Evolutionary conservation across 2,113 vertebrate species (phyloP), one percentile per base, ranked within the genome.

Genomic region (Malaclemys terrapin): DNA sequence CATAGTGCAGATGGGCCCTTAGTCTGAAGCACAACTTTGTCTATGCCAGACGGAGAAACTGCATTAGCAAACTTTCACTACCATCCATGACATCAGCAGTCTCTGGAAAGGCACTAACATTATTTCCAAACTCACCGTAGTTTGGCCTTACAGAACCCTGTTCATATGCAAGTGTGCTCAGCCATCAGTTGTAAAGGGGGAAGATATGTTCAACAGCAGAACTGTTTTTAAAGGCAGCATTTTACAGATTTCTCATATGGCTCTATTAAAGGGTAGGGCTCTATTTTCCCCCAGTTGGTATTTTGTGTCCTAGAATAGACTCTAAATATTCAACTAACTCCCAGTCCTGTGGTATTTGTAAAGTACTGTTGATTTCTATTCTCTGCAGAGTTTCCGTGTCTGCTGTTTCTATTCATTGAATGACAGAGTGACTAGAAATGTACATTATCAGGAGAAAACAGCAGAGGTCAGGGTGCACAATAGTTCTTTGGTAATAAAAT

Each of bases 331-430:
- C 82, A 54, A 88, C 8, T 25, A 86, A 24, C 8, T 85, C 79
- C 84, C 24, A 56, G 29, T 91, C 72, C 53, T 42, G 85, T 57
- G 83, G 84, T 93, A 75, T 19, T 20, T 50, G 35, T 45, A 92
- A 93, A 10, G 84, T 91, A 81, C 69, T 7, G 20, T 75, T 45
- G 84, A 10, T 29, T 89, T 31, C 84, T 89, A 84, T 24, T 52
- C 24, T 84, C 80, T 89, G 49, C 79, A 93, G 84, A 92, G 88
- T 88, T 86, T 94, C 54, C 25, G 38, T 45, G 89, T 29, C 76
- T 84, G 92, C 49, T 88, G 54, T 76, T 93, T 93, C 69, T 59
- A 90, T 75, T 89, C 92, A 42, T 53, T 52, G 85, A 88, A 78
- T 9, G 29, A 2, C 69, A 80, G 45, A 17, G 88, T 4, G 20